Conservation (phyloP, 2,797 vertebrate species). For the Hapalemur alaotrensis region DNA sequence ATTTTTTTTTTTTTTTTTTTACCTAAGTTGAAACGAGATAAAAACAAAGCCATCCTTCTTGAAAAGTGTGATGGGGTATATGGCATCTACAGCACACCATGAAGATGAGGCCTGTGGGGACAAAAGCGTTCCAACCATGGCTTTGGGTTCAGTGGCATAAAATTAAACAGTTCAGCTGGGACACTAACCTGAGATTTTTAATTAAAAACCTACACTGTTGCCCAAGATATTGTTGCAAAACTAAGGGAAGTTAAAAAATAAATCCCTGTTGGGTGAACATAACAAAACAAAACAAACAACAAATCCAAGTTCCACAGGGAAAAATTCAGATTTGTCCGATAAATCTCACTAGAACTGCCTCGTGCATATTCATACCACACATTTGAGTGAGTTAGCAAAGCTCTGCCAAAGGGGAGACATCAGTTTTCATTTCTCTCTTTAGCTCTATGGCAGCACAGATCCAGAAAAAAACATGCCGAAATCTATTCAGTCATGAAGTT, state of each 20-base stretch:
- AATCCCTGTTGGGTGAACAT: neutral
- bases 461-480: neutral
- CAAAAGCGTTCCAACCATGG: neutral
- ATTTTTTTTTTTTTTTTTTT: neutral
- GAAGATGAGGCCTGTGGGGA: neutral
- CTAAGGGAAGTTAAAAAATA: conserved; percentile 42
- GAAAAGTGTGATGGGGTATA: neutral
- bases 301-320: neutral
- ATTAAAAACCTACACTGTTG: conserved; percentile 42
- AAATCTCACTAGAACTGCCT: neutral
- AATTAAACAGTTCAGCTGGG: neutral
- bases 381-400: neutral
- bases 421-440: neutral
- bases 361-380: neutral
- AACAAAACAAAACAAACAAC: neutral
- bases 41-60: neutral
- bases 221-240: conserved; percentile 21
- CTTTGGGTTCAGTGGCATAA: neutral
- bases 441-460: neutral
- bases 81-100: too few relatives aligned
- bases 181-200: conserved; percentile 29
- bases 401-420: neutral
- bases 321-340: neutral
- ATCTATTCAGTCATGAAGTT: neutral
- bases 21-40: neutral